Evolutionary conservation across 2,113 vertebrate species (phyloP), one percentile per base, ranked within the genome.

Genomic region (Morone saxatilis): DNA sequence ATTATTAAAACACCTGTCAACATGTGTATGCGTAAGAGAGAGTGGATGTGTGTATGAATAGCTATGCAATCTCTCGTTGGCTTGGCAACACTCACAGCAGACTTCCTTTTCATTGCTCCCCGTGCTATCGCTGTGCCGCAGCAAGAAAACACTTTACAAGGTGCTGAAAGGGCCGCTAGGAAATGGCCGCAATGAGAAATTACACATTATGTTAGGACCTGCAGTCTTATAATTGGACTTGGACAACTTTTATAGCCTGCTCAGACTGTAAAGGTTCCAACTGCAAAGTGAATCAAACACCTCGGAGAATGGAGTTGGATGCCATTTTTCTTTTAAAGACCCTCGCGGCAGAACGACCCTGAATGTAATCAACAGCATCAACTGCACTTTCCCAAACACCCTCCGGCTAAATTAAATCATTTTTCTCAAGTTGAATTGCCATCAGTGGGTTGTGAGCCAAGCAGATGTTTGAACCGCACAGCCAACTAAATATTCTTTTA

Each of bases 1-100:
- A 85, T 80, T 80, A 78, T 87, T 76, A 86, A 88, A 88, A 82
- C 77, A 62, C 66, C 73, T 82, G 85, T 88, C 70, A 50, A 51
- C 45, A 16, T 22, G 38, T 6, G 40, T 38, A n/a, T 43, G 63
- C 43, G 57, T 54, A 13, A 5, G 7, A 6, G 19, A 40, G 7
- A 56, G 22, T 14, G 43, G n/a, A 36, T 36, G 51, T 53, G 40
- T 68, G 60, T 40, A 2, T 54, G 53, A 78, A 38, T 53, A 75
- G 66, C 13, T 45, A 36, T 20, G 43, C 56, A 10, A 17, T 41
- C 62, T 71, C 60, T 47, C 2, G 36, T 71, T 74, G 75, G 76
- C 71, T 61, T 48, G 57, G 70, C 76, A 88, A 87, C 71, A 48
- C 74, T 80, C 31, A 7, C 41, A 63, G 62, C 68, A 75, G 51